Evolutionary conservation across 2,888 invertebrate genomes (phyloP), one percentile per base, ranked within the genome.

Genomic region (Protula sp.): DNA sequence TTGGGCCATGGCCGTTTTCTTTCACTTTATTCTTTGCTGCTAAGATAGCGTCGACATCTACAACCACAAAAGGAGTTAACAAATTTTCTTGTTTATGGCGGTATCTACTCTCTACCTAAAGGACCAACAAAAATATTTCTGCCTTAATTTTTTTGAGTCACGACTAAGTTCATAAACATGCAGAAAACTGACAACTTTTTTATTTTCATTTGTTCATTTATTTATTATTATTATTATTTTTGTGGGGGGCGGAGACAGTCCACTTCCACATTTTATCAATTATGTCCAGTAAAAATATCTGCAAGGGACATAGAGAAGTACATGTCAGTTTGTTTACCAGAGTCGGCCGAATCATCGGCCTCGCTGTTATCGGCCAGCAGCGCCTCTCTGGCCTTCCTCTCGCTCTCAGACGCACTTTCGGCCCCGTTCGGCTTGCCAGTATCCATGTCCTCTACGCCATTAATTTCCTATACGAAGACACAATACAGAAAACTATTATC

Each of bases 311-410:
- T 50, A 50, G 27, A 26, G 26, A 50, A 14, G 28, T 71, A 70
- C 19, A 71, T 70, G 2, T 71, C n/a, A n/a, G n/a, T n/a, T n/a
- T n/a, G n/a, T n/a, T n/a, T 70, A 1, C 59, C 53, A 4, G 63
- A 63, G 28, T 66, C 67, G 28, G 65, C 63, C 58, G 67, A 70
- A 28, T 68, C 72, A 19, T 58, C 72, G 67, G 51, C 67, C 55
- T n/a, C 30, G 27, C 53, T 53, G 26, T 62, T 57, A 28, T 47
- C 54, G 3, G 54, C 64, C 5, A 64, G 47, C 22, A 64, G 57
- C 26, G 64, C 64, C 31, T 54, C 54, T 47, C 64, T 57, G 14
- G 64, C 64, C 22, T 29, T 54, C 14, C 48, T 71, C 55, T 52
- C 68, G 71, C 60, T 70, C 70, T 24, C 67, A 67, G 52, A 67